Base-by-base conservation (phyloP, 2,888 invertebrate species). In the Zele albiditarsus region DNA sequence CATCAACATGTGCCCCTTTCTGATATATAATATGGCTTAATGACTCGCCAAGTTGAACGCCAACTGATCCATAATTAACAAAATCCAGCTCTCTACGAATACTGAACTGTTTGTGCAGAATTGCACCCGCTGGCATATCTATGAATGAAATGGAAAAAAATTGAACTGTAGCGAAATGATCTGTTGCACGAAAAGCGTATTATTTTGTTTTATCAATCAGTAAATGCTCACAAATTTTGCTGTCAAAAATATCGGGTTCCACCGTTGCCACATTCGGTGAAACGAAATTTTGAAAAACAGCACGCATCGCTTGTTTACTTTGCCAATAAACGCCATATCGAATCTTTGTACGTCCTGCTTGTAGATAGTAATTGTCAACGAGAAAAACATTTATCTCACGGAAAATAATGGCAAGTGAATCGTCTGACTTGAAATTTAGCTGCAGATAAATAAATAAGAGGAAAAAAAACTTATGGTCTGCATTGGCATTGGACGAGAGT, bases 361-460 rank as follows among this genome's bases (percentile, higher is more conserved):
- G 79, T 3, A 81, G 71, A 65, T 79, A 81, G 31, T 79, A 81
- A 27, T 70, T 77, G 70, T 81, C 81, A n/a, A 78, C 78, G 70
- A 81, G 77, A 27, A 80, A 81, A 38, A 72, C 65, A 62, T 81
- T 81, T 1, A 79, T 68, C 68, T 80, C 76, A n/a, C 77, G 79
- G 57, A 81, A 80, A 6, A 79, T 74, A 20, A 80, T 79, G 14
- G 79, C 69, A 46, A 79, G 78, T n/a, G 80, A 77, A 49, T 77
- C 67, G 20, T 79, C 77, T 60, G 79, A 77, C 10, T 74, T 77
- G 33, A 80, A 80, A 70, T 78, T 78, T 10, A 81, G 74, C 81
- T 81, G 31, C 16, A 74, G 74, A 70, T 20, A 62, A 20, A 63
- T 3, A 57, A 63, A 71, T 57, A 8, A 65, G 3, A 49, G 3